Conservation (phyloP, 1,140 invertebrate genomes). For the Eurosta solidaginis region DNA sequence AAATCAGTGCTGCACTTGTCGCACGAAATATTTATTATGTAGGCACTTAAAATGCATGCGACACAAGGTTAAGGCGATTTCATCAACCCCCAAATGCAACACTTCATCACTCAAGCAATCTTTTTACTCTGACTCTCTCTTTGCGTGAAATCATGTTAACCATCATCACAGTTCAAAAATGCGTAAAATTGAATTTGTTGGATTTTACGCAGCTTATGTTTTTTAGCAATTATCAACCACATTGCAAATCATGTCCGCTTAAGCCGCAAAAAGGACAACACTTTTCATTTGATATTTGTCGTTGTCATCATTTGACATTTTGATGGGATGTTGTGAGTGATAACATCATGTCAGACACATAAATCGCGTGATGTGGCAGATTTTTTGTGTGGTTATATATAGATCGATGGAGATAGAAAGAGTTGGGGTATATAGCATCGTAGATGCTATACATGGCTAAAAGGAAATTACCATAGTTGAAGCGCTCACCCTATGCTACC, state of each 20-base stretch:
- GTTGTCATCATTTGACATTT: not conserved
- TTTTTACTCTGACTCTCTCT: not conserved
- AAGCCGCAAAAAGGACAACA: not conserved
- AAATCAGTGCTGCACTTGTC: not conserved
- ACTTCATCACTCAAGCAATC: not conserved
- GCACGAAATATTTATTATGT: no score
- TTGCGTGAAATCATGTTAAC: constrained; percentile 10
- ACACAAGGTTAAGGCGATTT: no score
- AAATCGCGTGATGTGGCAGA: not conserved
- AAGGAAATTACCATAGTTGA: no score
- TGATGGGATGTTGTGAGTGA: not conserved
- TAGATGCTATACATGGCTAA: no score
- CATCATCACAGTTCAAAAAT: not conserved
- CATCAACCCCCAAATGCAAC: not conserved
- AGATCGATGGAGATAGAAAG: no score
- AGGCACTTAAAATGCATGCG: no score
- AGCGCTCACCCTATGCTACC: no score
- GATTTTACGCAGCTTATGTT: constrained; percentile 32
- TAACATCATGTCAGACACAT: constrained; percentile 13
- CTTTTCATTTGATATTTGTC: not conserved
- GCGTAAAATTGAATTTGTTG: constrained; percentile 30
- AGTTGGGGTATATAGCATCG: no score
- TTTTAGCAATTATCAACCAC: constrained; percentile 32
- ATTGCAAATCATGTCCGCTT: constrained; percentile 15
- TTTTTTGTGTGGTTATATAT: no score